phyloP scores from a whole-genome alignment of 2,113 vertebrate genomes.

The Cheilinus undulatus region DNA sequence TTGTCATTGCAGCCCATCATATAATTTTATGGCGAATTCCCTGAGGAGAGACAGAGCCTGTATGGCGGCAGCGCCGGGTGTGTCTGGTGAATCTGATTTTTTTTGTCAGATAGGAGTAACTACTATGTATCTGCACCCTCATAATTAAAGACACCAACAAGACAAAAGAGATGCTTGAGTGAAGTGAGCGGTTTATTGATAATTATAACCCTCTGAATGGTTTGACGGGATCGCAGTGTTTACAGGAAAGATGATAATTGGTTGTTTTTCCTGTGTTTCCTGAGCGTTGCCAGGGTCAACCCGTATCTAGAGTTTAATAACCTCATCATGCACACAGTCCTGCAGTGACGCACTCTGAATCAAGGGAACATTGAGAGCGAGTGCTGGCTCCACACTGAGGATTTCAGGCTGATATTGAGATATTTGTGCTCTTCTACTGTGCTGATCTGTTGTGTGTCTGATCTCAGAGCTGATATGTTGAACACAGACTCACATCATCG shows the following conservation, averaged over 20 bases:
- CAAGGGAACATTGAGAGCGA: slow-evolving; percentile 40
- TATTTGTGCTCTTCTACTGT: slow-evolving; percentile 41
- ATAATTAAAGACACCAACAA: slow-evolving; percentile 55
- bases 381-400: slow-evolving; percentile 27
- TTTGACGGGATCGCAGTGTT: slow-evolving; percentile 7
- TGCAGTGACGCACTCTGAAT: slow-evolving; percentile 42
- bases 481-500: slow-evolving; percentile 37
- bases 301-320: slow-evolving; percentile 30
- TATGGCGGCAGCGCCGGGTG: slow-evolving; percentile 6
- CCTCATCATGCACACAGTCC: slow-evolving; percentile 23
- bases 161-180: slow-evolving; percentile 25
- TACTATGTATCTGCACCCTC: slow-evolving; percentile 27
- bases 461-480: slow-evolving; percentile 59
- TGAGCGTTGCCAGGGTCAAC: neutral
- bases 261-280: slow-evolving; percentile 5
- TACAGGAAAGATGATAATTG: slow-evolving; percentile 29
- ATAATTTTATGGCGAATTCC: slow-evolving; percentile 63
- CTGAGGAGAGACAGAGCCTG: slow-evolving; percentile 44
- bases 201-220: slow-evolving; percentile 18
- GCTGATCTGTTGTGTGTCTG: slow-evolving; percentile 53
- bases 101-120: slow-evolving; percentile 26
- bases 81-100: slow-evolving; percentile 53
- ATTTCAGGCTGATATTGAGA: slow-evolving; percentile 51
- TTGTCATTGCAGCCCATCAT: slow-evolving; percentile 55
- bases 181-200: slow-evolving; percentile 12